Evolutionary conservation across 2,888 invertebrate species (phyloP), one percentile per base, ranked within the genome.

Genomic region (Lobophora halterata): DNA sequence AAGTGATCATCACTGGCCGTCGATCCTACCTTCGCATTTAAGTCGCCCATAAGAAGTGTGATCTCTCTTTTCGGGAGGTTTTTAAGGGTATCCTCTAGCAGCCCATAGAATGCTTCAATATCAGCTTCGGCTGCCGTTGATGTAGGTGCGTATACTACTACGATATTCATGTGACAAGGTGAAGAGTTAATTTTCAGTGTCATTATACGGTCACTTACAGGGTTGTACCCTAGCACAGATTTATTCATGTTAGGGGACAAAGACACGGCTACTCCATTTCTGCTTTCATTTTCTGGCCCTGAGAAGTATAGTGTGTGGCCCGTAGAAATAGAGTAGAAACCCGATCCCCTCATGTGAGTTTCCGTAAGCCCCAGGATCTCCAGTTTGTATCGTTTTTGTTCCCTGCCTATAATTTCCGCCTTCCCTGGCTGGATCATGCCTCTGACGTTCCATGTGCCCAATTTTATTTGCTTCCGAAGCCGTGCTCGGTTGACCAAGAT

Each of bases 191-290:
- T 10, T 8, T 17, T 31, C 2, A 21, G 2, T 5, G 30, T 31
- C 5, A 32, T 2, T 16, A 32, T 32, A 1, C 17, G 16, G 5
- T 23, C 17, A 7, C n/a, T 17, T 10, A 32, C 24, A 6, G 32
- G 32, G 24, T 24, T 32, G 10, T 32, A 24, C 24, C 32, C 32
- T 3, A 24, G 11, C 6, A 32, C 32, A 16, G 7, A 17, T 11
- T 24, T 16, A 3, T 32, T 17, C 4, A 32, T 24, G 6, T 32
- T 7, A 2, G 32, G 23, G 3, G 32, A 11, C 9, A 32, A 17
- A 17, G 18, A 17, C 2, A 32, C 5, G 2, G 24, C 17, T n/a
- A 32, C 24, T 5, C 24, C 32, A 10, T 23, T 17, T n/a, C 14
- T 24, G 10, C 32, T 32, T n/a, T 17, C 23, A 17, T 24, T 24